These are phyloP conservation scores for Hirtodrosophila duncani DNA, from an alignment of 2,888 invertebrate species.

Conservation along the genomic window DNA sequence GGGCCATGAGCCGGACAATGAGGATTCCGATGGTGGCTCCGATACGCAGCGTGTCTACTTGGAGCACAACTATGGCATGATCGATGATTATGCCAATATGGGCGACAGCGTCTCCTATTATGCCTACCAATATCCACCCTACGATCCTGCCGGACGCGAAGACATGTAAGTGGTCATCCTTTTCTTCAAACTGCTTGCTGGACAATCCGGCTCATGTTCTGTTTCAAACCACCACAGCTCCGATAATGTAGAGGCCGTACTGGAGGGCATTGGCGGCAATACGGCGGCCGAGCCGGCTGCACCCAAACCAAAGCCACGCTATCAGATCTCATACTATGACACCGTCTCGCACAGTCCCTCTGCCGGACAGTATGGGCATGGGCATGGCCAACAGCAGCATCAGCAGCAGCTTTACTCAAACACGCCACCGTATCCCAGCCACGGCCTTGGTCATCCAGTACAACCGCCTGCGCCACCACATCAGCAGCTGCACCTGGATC, in stretches of 20 bases:
- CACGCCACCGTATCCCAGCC: conserved; percentile 58
- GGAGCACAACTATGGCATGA: conserved; percentile 81
- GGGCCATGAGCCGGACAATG: conserved; percentile 87
- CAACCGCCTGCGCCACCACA: conserved; percentile 59
- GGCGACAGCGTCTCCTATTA: conserved; percentile 82
- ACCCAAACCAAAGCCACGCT: conserved; percentile 64
- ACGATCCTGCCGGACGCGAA: conserved; percentile 80
- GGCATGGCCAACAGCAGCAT: conserved; percentile 38
- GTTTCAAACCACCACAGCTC: conserved; percentile 77
- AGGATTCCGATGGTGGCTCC: conserved; percentile 85
- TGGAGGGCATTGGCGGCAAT: conserved; percentile 75
- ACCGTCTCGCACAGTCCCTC: conserved; percentile 56
- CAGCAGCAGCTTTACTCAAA: conserved; percentile 71
- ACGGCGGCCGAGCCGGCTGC: conserved; percentile 34
- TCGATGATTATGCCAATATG: conserved; percentile 76
- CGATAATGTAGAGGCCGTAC: conserved; percentile 78
- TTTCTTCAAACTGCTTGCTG: not conserved
- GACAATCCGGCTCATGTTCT: not conserved
- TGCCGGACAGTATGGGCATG: conserved; percentile 37
- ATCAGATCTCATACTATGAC: conserved; percentile 72
- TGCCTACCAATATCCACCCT: conserved; percentile 81
- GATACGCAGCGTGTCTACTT: conserved; percentile 82
- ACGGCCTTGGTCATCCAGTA: conserved; percentile 38
- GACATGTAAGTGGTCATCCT: conserved; percentile 71
- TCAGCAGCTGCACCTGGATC: conserved; percentile 69